Evolutionary conservation across 2,888 invertebrate species (phyloP).

Genomic region (Anthrax anthrax): DNA sequence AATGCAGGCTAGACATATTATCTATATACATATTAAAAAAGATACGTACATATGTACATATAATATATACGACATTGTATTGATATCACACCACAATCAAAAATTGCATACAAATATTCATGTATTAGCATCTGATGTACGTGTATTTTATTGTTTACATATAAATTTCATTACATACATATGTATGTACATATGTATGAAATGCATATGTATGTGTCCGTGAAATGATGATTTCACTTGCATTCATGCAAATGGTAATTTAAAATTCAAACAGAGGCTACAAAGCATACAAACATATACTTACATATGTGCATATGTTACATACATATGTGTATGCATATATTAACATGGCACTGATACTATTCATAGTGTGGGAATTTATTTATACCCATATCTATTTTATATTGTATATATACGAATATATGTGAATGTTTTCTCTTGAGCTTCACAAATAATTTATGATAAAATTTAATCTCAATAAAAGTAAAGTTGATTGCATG

Average conservation of each 20-base stretch:
- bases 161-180: no score
- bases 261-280: no score
- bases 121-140: neutral
- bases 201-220: neutral
- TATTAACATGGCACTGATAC: neutral
- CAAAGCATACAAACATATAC: no score
- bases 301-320: neutral
- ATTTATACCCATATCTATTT: neutral
- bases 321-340: slow-evolving; percentile 9
- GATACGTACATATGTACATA: neutral
- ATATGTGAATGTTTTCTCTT: neutral
- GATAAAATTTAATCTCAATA: slow-evolving; percentile 12
- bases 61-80: neutral
- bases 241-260: no score
- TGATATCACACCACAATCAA: neutral
- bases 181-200: neutral
- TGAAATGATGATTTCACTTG: no score
- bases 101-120: neutral
- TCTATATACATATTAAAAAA: neutral
- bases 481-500: slow-evolving; percentile 10
- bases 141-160: neutral
- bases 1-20: neutral
- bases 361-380: neutral
- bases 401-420: no score
- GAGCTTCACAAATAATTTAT: slow-evolving; percentile 6